Conservation (phyloP, 2,888 invertebrate species). For the Taphrorychus bicolor region DNA sequence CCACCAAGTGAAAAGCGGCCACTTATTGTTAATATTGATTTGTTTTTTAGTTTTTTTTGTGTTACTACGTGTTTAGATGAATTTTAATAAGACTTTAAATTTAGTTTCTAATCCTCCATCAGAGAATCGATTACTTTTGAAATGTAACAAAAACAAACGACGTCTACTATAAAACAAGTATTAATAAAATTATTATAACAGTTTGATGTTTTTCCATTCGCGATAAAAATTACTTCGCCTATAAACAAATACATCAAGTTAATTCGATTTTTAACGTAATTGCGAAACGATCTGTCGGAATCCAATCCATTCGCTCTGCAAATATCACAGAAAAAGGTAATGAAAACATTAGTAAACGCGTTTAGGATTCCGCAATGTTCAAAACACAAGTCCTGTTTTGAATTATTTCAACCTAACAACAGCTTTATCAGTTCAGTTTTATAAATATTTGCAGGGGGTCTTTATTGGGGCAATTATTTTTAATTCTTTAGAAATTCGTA, state of each 20-base stretch:
- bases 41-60: too few relatives aligned
- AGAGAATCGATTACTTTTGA: neutral
- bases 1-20: too few relatives aligned
- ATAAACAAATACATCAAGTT: neutral
- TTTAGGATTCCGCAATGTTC: neutral
- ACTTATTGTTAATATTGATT: too few relatives aligned
- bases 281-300: neutral
- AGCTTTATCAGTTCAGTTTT: neutral
- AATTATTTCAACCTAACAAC: neutral
- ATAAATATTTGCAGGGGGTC: slow-evolving; percentile 3
- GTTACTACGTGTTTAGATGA: too few relatives aligned
- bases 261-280: neutral
- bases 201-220: neutral
- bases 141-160: neutral
- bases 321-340: neutral
- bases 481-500: neutral
- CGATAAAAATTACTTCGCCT: neutral
- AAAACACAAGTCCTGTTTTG: too few relatives aligned
- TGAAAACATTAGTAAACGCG: neutral
- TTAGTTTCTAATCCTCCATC: neutral
- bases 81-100: too few relatives aligned
- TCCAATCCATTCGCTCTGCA: neutral
- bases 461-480: slow-evolving; percentile 1
- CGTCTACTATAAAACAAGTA: neutral
- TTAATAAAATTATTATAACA: neutral